A percentile compares a stretch with the other conserved stretches of the same genome.
Conservation (phyloP, 2,113 vertebrate genomes). For the Dascyllus trimaculatus region DNA sequence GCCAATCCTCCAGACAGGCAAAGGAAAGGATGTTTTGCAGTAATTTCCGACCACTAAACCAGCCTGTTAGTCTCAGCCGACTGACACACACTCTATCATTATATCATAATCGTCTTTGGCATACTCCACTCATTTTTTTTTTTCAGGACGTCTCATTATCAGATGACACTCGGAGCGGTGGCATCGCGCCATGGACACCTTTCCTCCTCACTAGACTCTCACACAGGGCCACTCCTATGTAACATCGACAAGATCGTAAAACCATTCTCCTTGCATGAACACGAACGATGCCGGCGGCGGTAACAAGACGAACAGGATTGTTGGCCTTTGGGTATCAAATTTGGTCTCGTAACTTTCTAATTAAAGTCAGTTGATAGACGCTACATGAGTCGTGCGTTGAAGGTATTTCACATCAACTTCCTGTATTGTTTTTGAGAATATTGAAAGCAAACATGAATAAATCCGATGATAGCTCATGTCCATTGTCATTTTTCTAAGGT, state of each 20-base stretch:
- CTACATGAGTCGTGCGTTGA: too few species aligned
- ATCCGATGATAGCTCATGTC: too few species aligned
- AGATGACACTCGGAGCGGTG: constrained; percentile 42
- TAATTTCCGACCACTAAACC: too few species aligned
- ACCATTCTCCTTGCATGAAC: background rate
- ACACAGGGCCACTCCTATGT: constrained; percentile 11
- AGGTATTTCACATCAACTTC: too few species aligned
- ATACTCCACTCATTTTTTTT: background rate
- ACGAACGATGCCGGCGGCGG: background rate
- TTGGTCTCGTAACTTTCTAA: background rate
- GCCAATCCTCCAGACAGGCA: too few species aligned
- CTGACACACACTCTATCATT: background rate
- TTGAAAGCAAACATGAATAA: too few species aligned
- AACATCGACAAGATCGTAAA: constrained; percentile 18
- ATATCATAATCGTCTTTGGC: background rate
- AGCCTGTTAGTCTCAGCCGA: too few species aligned
- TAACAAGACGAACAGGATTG: background rate
- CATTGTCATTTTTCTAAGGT: too few species aligned
- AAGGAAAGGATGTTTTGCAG: too few species aligned
- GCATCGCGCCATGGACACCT: constrained; percentile 17
- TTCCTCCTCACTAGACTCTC: constrained; percentile 50
- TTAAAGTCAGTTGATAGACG: background rate
- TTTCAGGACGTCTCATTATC: constrained; percentile 17
- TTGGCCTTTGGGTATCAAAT: constrained; percentile 23
- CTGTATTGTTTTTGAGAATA: too few species aligned